Conservation (phyloP, 1,140 invertebrate genomes). For the Bacillus rossius region DNA sequence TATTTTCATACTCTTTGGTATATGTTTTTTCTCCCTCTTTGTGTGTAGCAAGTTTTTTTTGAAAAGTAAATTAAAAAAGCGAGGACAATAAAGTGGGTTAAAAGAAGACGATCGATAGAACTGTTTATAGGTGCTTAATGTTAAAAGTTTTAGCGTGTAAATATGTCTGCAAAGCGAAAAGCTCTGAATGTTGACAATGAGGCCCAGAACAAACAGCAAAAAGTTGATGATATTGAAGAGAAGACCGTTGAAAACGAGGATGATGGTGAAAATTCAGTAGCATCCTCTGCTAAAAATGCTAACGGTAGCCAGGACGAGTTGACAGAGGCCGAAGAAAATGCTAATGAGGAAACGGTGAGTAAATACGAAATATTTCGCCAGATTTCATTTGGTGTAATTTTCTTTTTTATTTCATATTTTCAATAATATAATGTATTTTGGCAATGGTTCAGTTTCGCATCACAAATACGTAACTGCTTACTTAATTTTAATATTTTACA, state of each 20-base stretch:
- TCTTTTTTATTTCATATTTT: too few species aligned
- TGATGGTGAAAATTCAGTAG: constrained; percentile 8
- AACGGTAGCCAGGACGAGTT: constrained; percentile 4
- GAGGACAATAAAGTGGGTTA: neutral
- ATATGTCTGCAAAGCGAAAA: constrained; percentile 18
- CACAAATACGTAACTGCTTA: too few species aligned
- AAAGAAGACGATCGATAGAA: constrained; percentile 10
- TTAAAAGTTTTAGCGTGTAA: neutral
- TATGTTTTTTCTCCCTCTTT: neutral
- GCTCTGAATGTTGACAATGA: constrained; percentile 39
- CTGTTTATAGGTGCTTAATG: constrained; percentile 13
- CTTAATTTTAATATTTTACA: too few species aligned
- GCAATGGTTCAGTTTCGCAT: too few species aligned
- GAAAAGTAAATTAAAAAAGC: neutral
- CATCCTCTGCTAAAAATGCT: too few species aligned
- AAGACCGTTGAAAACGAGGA: constrained; percentile 27
- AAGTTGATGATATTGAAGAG: constrained; percentile 42
- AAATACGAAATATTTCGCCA: too few species aligned
- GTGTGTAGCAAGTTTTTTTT: neutral
- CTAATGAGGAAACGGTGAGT: neutral
- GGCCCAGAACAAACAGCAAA: constrained; percentile 44
- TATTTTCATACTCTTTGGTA: too few species aligned
- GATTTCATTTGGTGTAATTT: too few species aligned
- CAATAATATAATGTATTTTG: too few species aligned
- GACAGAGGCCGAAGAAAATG: neutral